Base-by-base conservation (phyloP, 2,797 vertebrate species). In the Xyrichtys novacula region DNA sequence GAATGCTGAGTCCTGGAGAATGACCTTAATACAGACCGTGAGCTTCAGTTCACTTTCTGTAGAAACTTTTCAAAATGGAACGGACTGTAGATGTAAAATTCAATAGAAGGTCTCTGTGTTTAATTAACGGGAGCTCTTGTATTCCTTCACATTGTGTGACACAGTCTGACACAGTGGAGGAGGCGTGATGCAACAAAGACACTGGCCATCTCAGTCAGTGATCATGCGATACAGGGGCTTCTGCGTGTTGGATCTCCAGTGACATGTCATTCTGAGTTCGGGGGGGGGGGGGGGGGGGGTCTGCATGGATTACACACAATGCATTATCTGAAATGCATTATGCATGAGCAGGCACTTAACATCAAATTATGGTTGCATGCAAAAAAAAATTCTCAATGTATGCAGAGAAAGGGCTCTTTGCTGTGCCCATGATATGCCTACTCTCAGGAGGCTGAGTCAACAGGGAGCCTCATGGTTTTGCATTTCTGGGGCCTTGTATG, bases 271-370 rank as follows among this genome's bases (percentile, higher is more conserved):
- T 65, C 40, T 32, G 28, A 43, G 74, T 85, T 79, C 83, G 85
- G 75, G 1, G 36, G 22, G 75, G 76, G 80, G 74, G 84, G 78
- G 81, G 85, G 75, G 1, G 36, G 22, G 75, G 76, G 80, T 75
- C 81, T 65, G 64, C 67, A 86, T 81, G 65, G 58, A 85, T 91
- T 81, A 83, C 74, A 85, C 65, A 80, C 73, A 85, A 85, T 83
- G 83, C 86, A 91, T 92, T 87, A 90, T 88, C 85, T 88, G 74
- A 86, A 87, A 85, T 89, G 80, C 88, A 92, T 91, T 91, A 91
- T 92, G 89, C 86, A 91, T 85, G 71, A 82, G 78, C 49, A 88
- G 80, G 81, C 88, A 90, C 86, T 92, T 91, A 92, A 86, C 86
- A 84, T 85, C 76, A 71, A 92, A 92, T 93, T 89, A 91, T 76